Evolutionary conservation across 2,797 vertebrate species (phyloP).

Genomic region (Poecilia gillii): DNA sequence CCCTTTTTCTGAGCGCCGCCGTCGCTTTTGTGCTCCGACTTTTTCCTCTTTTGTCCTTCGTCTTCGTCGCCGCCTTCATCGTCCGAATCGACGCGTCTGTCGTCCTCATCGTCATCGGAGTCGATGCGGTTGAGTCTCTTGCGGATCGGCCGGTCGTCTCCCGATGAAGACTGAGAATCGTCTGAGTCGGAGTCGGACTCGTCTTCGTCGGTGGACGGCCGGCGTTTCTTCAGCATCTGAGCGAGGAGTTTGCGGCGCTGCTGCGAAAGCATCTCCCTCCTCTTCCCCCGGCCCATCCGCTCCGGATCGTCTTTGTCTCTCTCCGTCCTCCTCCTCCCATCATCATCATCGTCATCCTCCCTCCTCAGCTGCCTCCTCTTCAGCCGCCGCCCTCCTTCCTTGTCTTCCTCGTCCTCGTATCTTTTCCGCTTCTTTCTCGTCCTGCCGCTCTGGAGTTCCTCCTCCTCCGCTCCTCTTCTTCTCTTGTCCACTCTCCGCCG

Average conservation of each 20-base stretch:
- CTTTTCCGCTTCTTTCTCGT: conserved; percentile 45
- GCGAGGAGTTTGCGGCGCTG: conserved; percentile 72
- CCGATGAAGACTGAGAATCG: conserved; percentile 57
- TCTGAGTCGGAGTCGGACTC: conserved; percentile 45
- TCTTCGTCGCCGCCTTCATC: neutral
- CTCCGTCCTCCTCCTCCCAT: conserved; percentile 46
- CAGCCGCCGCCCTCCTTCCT: conserved; percentile 58
- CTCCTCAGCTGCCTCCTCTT: conserved; percentile 58
- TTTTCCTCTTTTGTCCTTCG: conserved; percentile 43
- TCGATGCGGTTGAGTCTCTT: conserved; percentile 79
- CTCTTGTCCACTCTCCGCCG: conserved; percentile 67
- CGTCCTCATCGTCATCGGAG: conserved; percentile 73
- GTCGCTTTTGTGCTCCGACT: conserved; percentile 34
- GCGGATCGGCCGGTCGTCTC: conserved; percentile 72
- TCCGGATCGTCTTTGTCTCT: conserved; percentile 66
- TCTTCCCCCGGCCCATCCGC: conserved; percentile 74
- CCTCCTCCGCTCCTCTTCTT: conserved; percentile 48
- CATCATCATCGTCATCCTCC: conserved; percentile 46
- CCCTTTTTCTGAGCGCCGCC: conserved; percentile 78
- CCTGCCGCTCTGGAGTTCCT: conserved; percentile 32
- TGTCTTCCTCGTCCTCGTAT: conserved; percentile 28
- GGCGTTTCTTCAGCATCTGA: conserved; percentile 79
- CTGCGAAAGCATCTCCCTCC: conserved; percentile 69
- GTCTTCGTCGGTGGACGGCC: conserved; percentile 81
- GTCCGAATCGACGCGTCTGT: conserved; percentile 31